phyloP scores from a whole-genome alignment of 2,797 vertebrate species.

The Poecilia gillii region DNA sequence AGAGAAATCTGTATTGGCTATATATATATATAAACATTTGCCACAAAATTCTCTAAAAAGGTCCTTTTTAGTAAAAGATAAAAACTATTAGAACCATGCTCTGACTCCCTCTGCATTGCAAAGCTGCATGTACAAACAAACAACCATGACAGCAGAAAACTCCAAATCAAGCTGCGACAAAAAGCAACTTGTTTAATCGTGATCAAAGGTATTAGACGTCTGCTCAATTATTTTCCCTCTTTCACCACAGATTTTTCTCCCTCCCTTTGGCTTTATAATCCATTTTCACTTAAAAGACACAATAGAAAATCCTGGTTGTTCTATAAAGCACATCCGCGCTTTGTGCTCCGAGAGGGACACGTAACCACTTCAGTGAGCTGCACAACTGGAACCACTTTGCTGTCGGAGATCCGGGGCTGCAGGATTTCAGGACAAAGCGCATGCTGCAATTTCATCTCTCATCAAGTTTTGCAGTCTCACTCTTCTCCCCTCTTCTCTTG shows the following conservation, averaged over 20 bases:
- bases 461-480: conserved; percentile 53
- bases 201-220: conserved; percentile 23
- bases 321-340: conserved; percentile 74
- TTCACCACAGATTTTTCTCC: conserved; percentile 39
- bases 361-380: conserved; percentile 59
- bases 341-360: conserved; percentile 71
- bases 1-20: background rate
- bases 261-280: conserved; percentile 65
- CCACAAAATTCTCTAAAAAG: background rate
- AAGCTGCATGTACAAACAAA: conserved; percentile 18
- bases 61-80: background rate
- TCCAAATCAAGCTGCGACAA: background rate
- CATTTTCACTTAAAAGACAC: conserved; percentile 58
- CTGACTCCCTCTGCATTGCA: conserved; percentile 1
- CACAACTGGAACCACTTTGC: conserved; percentile 56
- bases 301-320: conserved; percentile 70
- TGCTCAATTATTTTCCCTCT: conserved; percentile 28
- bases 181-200: conserved; percentile 10
- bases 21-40: background rate
- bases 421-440: conserved; percentile 59
- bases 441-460: conserved; percentile 63
- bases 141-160: conserved; percentile 5
- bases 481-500: conserved; percentile 46
- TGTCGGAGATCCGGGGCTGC: conserved; percentile 56
- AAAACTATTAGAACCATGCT: background rate